These are phyloP conservation scores for Lepidochitona cinerea DNA, from an alignment of 2,888 invertebrate species.

Conservation along the genomic window DNA sequence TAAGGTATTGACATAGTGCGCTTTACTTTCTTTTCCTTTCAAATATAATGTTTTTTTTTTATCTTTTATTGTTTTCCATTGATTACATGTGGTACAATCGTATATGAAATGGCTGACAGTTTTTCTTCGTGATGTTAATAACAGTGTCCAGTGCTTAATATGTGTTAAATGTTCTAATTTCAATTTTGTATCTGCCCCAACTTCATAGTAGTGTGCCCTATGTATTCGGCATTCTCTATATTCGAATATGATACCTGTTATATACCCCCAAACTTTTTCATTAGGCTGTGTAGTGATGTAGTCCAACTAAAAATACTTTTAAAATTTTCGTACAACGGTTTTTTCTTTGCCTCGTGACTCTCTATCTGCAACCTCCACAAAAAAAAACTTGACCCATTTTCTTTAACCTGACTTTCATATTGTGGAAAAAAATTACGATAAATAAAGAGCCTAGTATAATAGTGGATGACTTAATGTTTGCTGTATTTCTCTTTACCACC, in stretches of 20 bases:
- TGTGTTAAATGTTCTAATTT: slow-evolving; percentile 2
- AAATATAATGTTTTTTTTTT: no score
- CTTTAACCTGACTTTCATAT: no score
- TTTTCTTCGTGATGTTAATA: neutral
- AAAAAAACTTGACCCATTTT: no score
- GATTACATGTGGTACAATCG: slow-evolving; percentile 1
- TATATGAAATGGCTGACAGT: neutral
- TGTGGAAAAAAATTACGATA: no score
- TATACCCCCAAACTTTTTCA: neutral
- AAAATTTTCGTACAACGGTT: neutral
- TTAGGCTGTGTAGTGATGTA: neutral
- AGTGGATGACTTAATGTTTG: no score
- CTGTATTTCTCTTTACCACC: no score
- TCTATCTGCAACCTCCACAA: no score
- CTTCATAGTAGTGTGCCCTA: neutral
- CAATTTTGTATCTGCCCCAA: slow-evolving; percentile 6
- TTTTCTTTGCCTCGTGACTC: neutral
- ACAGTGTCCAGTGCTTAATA: neutral
- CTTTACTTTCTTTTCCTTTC: neutral
- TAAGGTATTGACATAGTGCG: neutral
- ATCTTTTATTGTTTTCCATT: neutral
- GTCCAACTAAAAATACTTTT: neutral
- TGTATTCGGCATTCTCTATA: neutral
- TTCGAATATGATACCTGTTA: neutral
- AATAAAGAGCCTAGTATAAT: no score